Evolutionary conservation across 35 echinoderm and acorn worm species (phyloP).

Genomic region (Heliocidaris tuberculata): DNA sequence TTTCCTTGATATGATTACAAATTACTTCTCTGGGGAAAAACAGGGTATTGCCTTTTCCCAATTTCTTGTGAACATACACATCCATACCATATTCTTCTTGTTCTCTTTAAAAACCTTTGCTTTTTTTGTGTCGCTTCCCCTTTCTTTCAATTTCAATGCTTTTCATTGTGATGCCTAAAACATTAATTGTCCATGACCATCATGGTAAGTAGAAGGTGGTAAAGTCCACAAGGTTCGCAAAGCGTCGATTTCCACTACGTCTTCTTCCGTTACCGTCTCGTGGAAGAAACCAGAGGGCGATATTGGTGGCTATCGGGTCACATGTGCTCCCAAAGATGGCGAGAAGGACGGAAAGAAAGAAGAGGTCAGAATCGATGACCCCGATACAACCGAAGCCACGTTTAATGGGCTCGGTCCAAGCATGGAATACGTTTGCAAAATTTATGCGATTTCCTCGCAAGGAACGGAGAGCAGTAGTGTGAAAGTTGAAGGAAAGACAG

Average conservation of each 20-base stretch:
- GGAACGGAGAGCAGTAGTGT: conserved; percentile 53
- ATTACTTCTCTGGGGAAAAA: neutral
- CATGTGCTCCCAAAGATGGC: conserved; percentile 33
- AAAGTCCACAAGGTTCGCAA: conserved; percentile 62
- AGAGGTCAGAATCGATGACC: conserved; percentile 64
- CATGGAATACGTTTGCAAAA: conserved; percentile 67
- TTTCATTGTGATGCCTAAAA: neutral
- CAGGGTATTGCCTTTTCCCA: too few species aligned
- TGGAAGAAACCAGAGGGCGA: conserved; percentile 65
- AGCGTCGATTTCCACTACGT: conserved; percentile 15
- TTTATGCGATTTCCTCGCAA: conserved; percentile 54
- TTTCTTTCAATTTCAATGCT: neutral
- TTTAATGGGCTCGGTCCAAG: conserved; percentile 50
- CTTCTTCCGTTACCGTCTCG: conserved; percentile 41
- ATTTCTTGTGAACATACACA: too few species aligned
- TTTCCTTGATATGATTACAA: neutral
- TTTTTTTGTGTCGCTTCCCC: neutral
- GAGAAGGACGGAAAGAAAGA: conserved; percentile 40
- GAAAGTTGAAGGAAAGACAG: conserved; percentile 60
- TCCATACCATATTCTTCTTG: neutral
- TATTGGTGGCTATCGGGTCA: conserved; percentile 55
- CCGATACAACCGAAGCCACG: conserved; percentile 29
- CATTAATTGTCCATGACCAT: neutral
- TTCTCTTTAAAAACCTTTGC: neutral
- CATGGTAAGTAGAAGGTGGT: conserved; percentile 16